These are phyloP conservation scores for Mya arenaria DNA, from an alignment of 1,140 invertebrate species.

Conservation along the genomic window DNA sequence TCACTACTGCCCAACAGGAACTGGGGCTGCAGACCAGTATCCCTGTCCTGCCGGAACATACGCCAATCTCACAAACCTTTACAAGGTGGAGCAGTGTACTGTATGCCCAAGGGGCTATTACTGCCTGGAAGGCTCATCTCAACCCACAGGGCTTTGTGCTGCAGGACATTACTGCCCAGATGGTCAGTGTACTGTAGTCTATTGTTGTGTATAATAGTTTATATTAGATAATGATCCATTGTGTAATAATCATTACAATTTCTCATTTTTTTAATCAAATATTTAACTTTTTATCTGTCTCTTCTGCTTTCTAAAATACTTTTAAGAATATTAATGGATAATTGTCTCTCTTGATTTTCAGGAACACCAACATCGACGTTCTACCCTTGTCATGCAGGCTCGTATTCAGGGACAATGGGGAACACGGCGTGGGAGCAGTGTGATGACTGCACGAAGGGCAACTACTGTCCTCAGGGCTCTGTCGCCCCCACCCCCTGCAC, in stretches of 20 bases:
- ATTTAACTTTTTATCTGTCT: too few relatives aligned
- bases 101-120: conserved; percentile 75
- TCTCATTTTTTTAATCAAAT: too few relatives aligned
- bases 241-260: too few relatives aligned
- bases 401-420: conserved; percentile 70
- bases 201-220: not conserved
- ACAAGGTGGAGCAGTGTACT: conserved; percentile 71
- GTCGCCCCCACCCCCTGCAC: conserved; percentile 68
- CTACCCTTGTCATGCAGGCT: conserved; percentile 77
- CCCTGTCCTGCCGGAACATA: conserved; percentile 76
- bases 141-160: conserved; percentile 68
- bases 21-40: conserved; percentile 65
- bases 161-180: conserved; percentile 77
- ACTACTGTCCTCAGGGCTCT: conserved; percentile 71
- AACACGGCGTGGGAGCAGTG: conserved; percentile 77
- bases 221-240: too few relatives aligned
- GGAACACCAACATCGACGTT: conserved; percentile 67
- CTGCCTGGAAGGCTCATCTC: conserved; percentile 73
- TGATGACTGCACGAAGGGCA: conserved; percentile 72
- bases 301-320: too few relatives aligned
- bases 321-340: too few relatives aligned
- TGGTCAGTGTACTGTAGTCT: conserved; percentile 58
- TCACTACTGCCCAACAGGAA: conserved; percentile 75
- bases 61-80: conserved; percentile 76
- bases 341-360: too few relatives aligned